Percentiles rank a stretch among this genome's conserved stretches.
phyloP scores from a whole-genome alignment of 2,797 vertebrate genomes.

The Cygnus olor region DNA sequence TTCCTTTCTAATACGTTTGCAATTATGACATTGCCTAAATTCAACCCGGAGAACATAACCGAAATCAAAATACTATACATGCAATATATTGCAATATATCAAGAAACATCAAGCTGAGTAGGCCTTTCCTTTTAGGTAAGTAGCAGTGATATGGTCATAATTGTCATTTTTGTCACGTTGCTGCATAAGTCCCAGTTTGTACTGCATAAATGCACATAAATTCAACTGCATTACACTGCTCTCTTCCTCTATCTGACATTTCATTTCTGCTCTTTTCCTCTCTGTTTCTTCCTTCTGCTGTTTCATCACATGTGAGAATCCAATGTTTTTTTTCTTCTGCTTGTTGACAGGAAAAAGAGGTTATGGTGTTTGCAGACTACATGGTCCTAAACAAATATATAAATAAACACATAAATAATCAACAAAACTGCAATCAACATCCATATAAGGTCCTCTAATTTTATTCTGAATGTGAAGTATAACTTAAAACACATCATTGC shows the following conservation, averaged over 20 bases:
- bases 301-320: background rate
- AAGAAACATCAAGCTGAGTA: background rate
- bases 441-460: background rate
- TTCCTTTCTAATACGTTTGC: background rate
- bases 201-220: conserved; percentile 48
- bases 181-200: background rate
- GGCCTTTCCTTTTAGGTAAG: background rate
- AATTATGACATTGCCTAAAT: background rate
- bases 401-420: background rate
- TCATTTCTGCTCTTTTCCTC: background rate
- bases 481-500: background rate
- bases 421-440: background rate
- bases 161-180: conserved; percentile 61
- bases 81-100: background rate
- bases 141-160: background rate
- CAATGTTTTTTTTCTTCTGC: background rate
- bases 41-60: background rate
- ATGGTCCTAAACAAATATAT: background rate
- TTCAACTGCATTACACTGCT: conserved; percentile 7
- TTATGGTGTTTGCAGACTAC: background rate
- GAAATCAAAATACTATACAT: background rate
- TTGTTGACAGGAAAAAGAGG: background rate
- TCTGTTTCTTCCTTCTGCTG: background rate
- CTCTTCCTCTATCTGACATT: background rate
- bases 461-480: background rate